Base-by-base conservation (phyloP, 2,888 invertebrate genomes). In the Colletes collaris region DNA sequence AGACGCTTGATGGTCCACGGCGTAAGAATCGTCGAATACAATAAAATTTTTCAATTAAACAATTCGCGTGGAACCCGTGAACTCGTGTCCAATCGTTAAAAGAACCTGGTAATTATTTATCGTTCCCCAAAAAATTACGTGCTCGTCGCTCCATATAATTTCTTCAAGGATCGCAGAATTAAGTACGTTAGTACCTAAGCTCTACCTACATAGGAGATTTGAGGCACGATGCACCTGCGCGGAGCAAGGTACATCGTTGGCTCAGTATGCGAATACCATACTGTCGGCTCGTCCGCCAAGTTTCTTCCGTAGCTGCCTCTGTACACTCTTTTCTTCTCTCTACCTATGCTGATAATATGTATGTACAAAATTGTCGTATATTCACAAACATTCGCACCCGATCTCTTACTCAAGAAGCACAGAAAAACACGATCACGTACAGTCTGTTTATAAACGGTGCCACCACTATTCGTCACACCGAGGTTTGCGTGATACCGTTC, bases 401-500 rank as follows among this genome's bases (percentile, higher is more conserved):
- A 62, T 49, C 65, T 78, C 62, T 68, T 55, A 59, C 59, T 81
- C 59, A 63, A 83, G 75, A 80, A 80, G 75, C 78, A 81, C 86
- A 71, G 73, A 79, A 66, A 72, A 85, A 81, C 87, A 81, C 77
- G 82, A 85, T 89, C 82, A 82, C 81, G 77, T 84, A 75, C 71
- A 79, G 79, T 84, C 73, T 75, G 65, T 79, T 56, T 52, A 74
- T 65, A 55, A 79, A 65, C 69, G 69, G 70, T 70, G 76, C 64
- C 77, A 83, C 79, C 76, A 72, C 73, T 77, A 37, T 91, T 88
- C 82, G 93, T 93, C 93, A 93, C 91, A 93, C 93, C 78, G 93
- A 93, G 67, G 93, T 93, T 75, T 93, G 93, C 56, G 93, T 93
- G 83, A 93, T 92, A 73, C 92, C 92, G 79, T 89, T 90, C 19